Base-by-base conservation (phyloP, 2,888 invertebrate species). In the Metopia argyrocephala region DNA sequence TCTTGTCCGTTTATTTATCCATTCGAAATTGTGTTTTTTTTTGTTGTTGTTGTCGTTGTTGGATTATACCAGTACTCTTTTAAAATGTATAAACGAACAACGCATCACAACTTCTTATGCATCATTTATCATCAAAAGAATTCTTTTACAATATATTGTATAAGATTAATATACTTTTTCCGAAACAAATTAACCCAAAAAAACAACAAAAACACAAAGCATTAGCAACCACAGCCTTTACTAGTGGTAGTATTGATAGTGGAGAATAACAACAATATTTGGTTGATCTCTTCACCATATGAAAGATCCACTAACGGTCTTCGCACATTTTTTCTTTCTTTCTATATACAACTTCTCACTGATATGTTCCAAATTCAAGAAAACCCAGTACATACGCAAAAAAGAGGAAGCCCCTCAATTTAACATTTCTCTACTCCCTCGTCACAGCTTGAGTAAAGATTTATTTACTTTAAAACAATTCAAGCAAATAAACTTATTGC, bases 111-210 rank as follows among this genome's bases (percentile, higher is more conserved):
- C 81, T 78, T 83, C 78, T 84, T 84, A 84, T 84, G 79, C 86
- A 87, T 89, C 88, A 88, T 88, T 88, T 88, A 89, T 88, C 89
- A 88, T 84, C 75, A 80, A 82, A 84, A 84, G 86, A 86, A 88
- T 87, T 89, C 87, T 84, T 84, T 69, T 71, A 73, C 61, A 71
- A 71, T 79, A 76, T 65, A 66, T n/a, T 75, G 52, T 54, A 76
- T 28, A 81, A 81, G 88, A 88, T 88, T 88, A 88, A 88, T 88
- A 85, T 85, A 82, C 84, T 85, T 89, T 87, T 88, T 89, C 88
- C 89, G 89, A 89, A 87, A 87, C 86, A 89, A 89, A 88, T 89
- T 88, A 89, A 88, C 87, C 89, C 88, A 84, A 85, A 85, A 83
- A 74, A 38, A 12, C 12, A 38, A 12, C 38, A 38, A 12, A 9